phyloP scores from a whole-genome alignment of 2,888 invertebrate species.

The Corbicula japonica region DNA sequence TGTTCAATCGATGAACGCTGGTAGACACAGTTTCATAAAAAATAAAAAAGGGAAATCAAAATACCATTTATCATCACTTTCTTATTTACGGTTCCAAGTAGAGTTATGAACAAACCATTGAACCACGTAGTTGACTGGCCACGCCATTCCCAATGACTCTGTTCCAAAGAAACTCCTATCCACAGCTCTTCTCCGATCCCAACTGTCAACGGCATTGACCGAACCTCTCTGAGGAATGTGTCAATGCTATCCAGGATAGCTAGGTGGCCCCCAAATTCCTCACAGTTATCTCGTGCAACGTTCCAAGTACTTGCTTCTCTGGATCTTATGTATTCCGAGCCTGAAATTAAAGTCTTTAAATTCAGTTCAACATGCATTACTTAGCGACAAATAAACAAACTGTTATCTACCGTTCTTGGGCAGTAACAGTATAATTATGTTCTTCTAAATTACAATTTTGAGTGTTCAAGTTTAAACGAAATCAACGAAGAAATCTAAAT shows the following conservation, averaged over 20 bases:
- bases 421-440: too few species aligned
- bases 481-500: too few species aligned
- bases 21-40: too few species aligned
- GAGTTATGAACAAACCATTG: slow-evolving; percentile 30
- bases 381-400: too few species aligned
- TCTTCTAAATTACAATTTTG: too few species aligned
- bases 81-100: too few species aligned
- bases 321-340: slow-evolving; percentile 40
- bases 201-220: slow-evolving; percentile 3
- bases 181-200: slow-evolving; percentile 40
- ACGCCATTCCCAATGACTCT: slow-evolving; percentile 43
- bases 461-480: too few species aligned
- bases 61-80: too few species aligned
- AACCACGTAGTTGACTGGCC: slow-evolving; percentile 4
- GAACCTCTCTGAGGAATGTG: slow-evolving; percentile 16
- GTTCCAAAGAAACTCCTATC: slow-evolving; percentile 49
- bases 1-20: too few species aligned
- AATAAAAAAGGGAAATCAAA: too few species aligned
- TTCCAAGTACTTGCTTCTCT: slow-evolving; percentile 44
- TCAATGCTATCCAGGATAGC: slow-evolving; percentile 42
- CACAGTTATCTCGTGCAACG: slow-evolving; percentile 39
- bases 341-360: slow-evolving; percentile 21
- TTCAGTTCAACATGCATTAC: too few species aligned
- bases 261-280: slow-evolving; percentile 50
- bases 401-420: too few species aligned